Evolutionary conservation across 1,140 invertebrate genomes (phyloP), one percentile per base, ranked within the genome.

Genomic region (Gonioctena quinquepunctata): DNA sequence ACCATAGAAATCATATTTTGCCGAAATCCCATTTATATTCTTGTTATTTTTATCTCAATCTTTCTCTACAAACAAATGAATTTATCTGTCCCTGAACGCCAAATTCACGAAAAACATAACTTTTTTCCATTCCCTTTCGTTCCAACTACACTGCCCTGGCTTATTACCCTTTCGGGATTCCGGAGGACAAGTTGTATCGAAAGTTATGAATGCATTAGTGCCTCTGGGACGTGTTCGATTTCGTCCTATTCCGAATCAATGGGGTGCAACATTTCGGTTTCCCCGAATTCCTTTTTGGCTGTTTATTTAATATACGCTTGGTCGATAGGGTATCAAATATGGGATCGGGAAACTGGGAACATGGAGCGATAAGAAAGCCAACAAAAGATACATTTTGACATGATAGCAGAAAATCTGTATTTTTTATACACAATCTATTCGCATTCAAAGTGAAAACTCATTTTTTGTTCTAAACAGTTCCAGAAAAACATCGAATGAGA

Each of bases 121-220:
- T 42, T 42, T 42, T n/a, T 42, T n/a, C 3, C 1, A 42, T 42
- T 42, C 33, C 33, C n/a, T 42, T 42, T 3, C 33, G 33, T n/a
- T 42, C 13, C 11, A 42, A 42, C 33, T 42, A 42, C 33, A 42
- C 33, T 42, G 33, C 11, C 16, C 33, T n/a, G 33, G 33, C 33
- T 42, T 42, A 42, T 42, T 42, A 42, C 33, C 33, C 33, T 42
- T 42, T 42, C 33, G 56, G 23, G 25, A 59, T 59, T 25, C 21
- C 26, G 61, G 68, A 65, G 56, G 25, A 59, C 69, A 71, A 71
- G 69, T 62, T 62, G 59, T 71, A 71, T 71, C 62, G 69, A 65
- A 71, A 71, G 69, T 71, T 71, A 71, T 71, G 69, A 71, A 71
- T 71, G 69, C 69, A 71, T 71, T 67, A 67, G 64, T 57, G 69